A percentile compares a stretch with the other conserved stretches of the same genome.
Evolutionary conservation across 2,113 vertebrate species (phyloP).

Genomic region (Pyrgilauda ruficollis): DNA sequence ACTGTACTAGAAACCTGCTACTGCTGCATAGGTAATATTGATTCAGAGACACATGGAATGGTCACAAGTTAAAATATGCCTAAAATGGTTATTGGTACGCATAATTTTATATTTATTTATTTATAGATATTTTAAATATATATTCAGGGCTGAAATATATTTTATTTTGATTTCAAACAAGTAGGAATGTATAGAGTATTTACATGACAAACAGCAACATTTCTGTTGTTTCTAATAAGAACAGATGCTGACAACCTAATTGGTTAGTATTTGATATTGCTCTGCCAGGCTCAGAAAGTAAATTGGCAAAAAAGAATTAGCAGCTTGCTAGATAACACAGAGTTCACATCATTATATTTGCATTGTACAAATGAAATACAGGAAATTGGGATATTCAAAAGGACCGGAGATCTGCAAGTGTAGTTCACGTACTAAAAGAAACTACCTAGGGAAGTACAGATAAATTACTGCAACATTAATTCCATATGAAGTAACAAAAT

Average conservation of each 20-base stretch:
- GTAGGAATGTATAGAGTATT: not conserved
- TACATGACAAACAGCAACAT: not conserved
- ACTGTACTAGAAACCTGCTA: not conserved
- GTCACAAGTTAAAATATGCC: not conserved
- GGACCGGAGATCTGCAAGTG: not conserved
- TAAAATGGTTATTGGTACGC: not conserved
- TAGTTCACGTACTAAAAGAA: not conserved
- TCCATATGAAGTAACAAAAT: not conserved
- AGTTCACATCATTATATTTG: not conserved
- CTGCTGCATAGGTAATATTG: not conserved
- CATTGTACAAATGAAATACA: not conserved
- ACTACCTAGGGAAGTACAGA: not conserved
- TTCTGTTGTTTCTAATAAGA: not conserved
- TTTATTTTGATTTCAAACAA: not conserved
- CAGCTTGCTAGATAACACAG: not conserved
- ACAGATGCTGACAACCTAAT: not conserved
- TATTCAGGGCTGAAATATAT: not conserved
- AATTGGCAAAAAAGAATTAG: not conserved
- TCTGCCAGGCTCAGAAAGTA: not conserved
- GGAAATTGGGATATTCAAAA: not conserved
- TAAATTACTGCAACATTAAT: not conserved
- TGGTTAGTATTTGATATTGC: not conserved
- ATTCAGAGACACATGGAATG: not conserved
- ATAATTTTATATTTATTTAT: not conserved
- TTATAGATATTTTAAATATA: not conserved